These are phyloP conservation scores for Carapus acus DNA, from an alignment of 2,797 vertebrate genomes.

Conservation along the genomic window DNA sequence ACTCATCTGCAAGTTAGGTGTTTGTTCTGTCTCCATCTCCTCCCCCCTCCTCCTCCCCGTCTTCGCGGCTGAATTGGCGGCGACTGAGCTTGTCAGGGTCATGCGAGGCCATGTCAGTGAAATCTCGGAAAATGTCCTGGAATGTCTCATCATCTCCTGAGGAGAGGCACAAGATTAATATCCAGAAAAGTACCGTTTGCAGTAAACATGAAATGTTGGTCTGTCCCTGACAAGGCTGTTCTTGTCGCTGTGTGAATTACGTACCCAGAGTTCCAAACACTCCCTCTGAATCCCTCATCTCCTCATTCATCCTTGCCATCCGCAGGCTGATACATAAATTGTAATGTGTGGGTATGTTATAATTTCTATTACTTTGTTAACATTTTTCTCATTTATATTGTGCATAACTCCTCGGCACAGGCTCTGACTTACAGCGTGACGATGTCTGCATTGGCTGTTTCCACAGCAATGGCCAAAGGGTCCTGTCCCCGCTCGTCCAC, in stretches of 20 bases:
- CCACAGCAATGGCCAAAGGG: constrained; percentile 71
- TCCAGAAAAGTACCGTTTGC: neutral
- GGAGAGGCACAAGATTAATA: neutral
- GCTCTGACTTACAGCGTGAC: constrained; percentile 71
- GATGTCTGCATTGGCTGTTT: constrained; percentile 74
- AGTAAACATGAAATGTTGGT: too few relatives aligned
- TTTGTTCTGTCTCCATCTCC: neutral
- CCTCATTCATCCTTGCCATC: constrained; percentile 79
- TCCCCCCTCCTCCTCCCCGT: constrained; percentile 16
- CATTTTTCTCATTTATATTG: too few relatives aligned
- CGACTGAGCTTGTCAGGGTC: constrained; percentile 68
- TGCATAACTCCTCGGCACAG: too few relatives aligned
- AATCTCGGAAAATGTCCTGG: constrained; percentile 77
- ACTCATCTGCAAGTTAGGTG: constrained; percentile 8
- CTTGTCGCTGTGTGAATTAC: neutral
- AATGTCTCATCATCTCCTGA: constrained; percentile 76
- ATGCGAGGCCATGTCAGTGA: constrained; percentile 76
- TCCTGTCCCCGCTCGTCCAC: constrained; percentile 74
- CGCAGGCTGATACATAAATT: constrained; percentile 65
- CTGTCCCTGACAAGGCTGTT: too few relatives aligned
- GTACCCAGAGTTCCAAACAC: constrained; percentile 66
- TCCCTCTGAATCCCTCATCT: constrained; percentile 76
- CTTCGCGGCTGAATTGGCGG: constrained; percentile 47
- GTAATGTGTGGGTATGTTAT: too few relatives aligned
- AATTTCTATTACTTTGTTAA: too few relatives aligned